Conservation (phyloP, 2,797 vertebrate genomes). For the Sphaeramia orbicularis region DNA sequence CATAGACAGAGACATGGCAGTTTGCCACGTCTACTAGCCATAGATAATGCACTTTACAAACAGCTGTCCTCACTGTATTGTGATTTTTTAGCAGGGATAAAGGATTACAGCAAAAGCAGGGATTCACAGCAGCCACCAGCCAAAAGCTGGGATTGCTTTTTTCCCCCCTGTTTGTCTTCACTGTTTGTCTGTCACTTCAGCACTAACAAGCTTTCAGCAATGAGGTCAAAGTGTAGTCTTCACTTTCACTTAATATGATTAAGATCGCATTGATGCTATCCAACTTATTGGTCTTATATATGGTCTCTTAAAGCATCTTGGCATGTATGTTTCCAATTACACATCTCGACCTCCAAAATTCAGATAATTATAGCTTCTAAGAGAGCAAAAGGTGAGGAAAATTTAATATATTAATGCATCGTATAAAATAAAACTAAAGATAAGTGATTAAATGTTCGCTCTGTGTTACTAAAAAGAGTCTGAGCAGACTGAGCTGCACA, state of each 20-base stretch:
- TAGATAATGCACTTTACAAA: conserved; percentile 45
- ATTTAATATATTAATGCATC: background rate
- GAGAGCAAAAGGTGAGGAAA: background rate
- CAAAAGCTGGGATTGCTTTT: conserved; percentile 26
- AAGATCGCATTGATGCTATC: background rate
- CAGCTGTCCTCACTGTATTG: conserved; percentile 45
- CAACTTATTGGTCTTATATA: background rate
- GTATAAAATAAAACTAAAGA: conserved; percentile 27
- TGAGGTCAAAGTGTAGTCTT: conserved; percentile 9
- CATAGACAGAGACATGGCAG: conserved; percentile 11
- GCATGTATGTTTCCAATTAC: background rate
- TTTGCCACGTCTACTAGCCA: conserved; percentile 18
- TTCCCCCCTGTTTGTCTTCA: conserved; percentile 21
- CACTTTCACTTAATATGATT: background rate
- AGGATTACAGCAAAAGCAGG: conserved; percentile 37
- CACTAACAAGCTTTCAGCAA: conserved; percentile 15
- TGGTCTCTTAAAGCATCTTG: background rate
- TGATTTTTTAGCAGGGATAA: conserved; percentile 37
- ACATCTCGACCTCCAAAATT: background rate
- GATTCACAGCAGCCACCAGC: conserved; percentile 24
- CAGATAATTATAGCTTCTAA: background rate
- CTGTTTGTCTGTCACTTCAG: conserved; percentile 18
- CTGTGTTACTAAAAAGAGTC: conserved; percentile 30
- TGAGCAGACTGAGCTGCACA: conserved; percentile 42
- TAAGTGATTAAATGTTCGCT: conserved; percentile 29